Percentiles rank a stretch among this genome's conserved stretches.
Conservation (phyloP, 2,888 invertebrate genomes). For the Cephus spinipes region DNA sequence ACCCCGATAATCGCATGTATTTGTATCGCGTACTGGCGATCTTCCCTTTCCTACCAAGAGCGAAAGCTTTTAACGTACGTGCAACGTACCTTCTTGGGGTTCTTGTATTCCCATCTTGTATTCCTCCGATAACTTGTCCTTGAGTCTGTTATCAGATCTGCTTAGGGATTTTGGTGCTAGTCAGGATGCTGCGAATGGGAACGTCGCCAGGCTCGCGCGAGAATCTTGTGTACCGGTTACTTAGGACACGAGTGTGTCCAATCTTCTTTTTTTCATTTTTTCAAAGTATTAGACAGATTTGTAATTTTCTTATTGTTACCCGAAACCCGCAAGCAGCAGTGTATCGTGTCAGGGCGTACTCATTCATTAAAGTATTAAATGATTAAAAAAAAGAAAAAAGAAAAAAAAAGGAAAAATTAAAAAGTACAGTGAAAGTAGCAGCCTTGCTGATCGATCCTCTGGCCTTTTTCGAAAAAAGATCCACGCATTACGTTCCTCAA, state of each 20-base stretch:
- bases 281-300: not conserved
- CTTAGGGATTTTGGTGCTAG: not conserved
- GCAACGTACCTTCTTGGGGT: too few relatives aligned
- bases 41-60: not conserved
- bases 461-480: not conserved
- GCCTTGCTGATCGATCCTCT: not conserved
- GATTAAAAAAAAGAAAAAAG: not conserved
- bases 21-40: not conserved
- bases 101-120: too few relatives aligned
- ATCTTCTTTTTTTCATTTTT: slow-evolving; percentile 5
- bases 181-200: not conserved
- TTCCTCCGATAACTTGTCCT: not conserved
- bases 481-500: not conserved
- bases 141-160: not conserved
- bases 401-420: not conserved
- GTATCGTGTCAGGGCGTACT: slow-evolving; percentile 17
- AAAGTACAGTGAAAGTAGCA: not conserved
- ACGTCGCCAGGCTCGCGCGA: not conserved
- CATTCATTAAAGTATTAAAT: slow-evolving; percentile 20
- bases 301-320: slow-evolving; percentile 17
- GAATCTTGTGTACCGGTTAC: not conserved
- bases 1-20: not conserved
- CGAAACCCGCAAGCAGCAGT: slow-evolving; percentile 5
- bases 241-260: not conserved
- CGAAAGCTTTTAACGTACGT: not conserved